Evolutionary conservation across 2,888 invertebrate species (phyloP).

Genomic region (Ichneumoninae sp.): DNA sequence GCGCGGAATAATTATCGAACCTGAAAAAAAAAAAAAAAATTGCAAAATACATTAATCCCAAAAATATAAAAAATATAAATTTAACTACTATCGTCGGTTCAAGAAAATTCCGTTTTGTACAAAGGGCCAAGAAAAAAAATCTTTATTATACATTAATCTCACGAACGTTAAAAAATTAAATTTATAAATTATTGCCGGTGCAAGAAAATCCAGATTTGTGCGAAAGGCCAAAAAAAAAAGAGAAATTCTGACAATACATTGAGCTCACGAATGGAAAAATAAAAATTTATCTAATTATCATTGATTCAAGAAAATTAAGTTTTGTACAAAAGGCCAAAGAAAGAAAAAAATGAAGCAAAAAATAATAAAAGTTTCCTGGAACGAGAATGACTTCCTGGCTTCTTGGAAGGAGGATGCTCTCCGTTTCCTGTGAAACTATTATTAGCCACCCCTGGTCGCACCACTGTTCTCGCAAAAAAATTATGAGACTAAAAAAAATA

Average conservation of each 20-base stretch:
- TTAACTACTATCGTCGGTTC: not conserved
- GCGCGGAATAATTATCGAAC: conserved; percentile 99
- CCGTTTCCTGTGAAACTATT: conserved; percentile 66
- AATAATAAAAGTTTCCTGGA: conserved; percentile 28
- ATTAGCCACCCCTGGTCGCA: conserved; percentile 69
- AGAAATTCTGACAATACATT: not conserved
- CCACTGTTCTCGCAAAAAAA: conserved; percentile 73
- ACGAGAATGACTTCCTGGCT: conserved; percentile 65
- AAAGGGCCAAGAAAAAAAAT: not conserved
- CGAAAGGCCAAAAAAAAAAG: not conserved
- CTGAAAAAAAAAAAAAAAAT: conserved; percentile 85
- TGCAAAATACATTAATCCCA: not conserved
- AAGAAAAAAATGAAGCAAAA: conserved; percentile 23
- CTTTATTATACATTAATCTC: not conserved
- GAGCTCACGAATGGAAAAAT: not conserved
- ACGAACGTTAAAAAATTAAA: not conserved
- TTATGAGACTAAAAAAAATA: conserved; percentile 63
- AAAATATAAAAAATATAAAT: not conserved
- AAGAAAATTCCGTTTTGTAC: not conserved
- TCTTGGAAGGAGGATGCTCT: conserved; percentile 46
- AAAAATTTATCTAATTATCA: not conserved
- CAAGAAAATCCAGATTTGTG: not conserved
- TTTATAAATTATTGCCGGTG: too few relatives aligned
- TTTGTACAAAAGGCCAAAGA: not conserved
- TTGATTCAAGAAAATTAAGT: not conserved